A percentile compares a stretch with the other conserved stretches of the same genome.
These are phyloP conservation scores for Diceros bicornis DNA, from an alignment of 2,797 vertebrate genomes.

Conservation along the genomic window DNA sequence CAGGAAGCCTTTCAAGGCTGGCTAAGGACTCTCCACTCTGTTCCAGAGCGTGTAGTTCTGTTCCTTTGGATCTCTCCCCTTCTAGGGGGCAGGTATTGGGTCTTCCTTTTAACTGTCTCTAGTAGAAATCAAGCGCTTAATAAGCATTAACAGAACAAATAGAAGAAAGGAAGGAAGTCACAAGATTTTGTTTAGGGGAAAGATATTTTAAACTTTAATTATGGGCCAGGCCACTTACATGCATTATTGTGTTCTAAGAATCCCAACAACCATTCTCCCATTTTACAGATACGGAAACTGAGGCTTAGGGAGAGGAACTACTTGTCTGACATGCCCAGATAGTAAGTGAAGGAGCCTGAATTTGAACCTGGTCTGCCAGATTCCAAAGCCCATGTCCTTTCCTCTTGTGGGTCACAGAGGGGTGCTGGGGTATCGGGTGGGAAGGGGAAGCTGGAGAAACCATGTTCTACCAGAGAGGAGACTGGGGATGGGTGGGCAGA, in stretches of 20 bases:
- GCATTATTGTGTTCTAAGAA: not conserved
- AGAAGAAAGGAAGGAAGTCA: not conserved
- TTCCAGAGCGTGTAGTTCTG: not conserved
- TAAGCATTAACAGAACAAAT: not conserved
- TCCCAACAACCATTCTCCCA: not conserved
- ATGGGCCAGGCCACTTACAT: not conserved
- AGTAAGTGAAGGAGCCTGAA: not conserved
- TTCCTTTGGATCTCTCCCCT: not conserved
- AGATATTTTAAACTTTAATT: not conserved
- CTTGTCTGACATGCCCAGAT: not conserved
- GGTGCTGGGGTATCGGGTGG: not conserved
- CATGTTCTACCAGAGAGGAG: not conserved
- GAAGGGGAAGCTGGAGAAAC: not conserved
- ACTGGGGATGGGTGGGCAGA: not conserved
- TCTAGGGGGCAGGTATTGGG: not conserved
- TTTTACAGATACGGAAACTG: not conserved
- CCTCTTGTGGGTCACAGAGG: not conserved
- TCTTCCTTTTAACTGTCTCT: not conserved
- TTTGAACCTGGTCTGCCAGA: not conserved
- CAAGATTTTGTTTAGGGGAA: not conserved
- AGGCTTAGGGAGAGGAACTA: not conserved
- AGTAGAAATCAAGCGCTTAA: not conserved
- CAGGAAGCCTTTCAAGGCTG: not conserved
- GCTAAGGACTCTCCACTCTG: not conserved
- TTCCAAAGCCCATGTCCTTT: not conserved